Conservation (phyloP, 2,888 invertebrate genomes). For the Tetragnatha montana region DNA sequence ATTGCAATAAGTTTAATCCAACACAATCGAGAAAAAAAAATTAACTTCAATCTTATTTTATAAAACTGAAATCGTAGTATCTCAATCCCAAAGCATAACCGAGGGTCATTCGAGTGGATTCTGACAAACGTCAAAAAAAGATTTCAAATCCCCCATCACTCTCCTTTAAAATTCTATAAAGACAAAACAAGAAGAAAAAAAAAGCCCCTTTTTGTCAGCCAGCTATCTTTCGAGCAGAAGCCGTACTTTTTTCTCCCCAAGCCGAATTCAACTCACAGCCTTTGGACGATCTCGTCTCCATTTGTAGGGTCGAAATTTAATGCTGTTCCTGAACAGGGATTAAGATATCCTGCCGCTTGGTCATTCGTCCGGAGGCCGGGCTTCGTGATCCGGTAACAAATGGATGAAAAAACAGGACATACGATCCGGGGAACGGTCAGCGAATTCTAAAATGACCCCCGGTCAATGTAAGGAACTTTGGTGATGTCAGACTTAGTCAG, state of each 20-base stretch:
- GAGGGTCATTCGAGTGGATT: no score
- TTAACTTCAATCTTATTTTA: no score
- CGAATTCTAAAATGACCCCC: neutral
- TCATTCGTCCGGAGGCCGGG: neutral
- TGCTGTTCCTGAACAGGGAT: neutral
- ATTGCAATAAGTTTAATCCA: no score
- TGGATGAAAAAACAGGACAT: neutral
- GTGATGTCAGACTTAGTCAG: no score
- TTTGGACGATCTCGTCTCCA: neutral
- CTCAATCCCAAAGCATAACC: no score
- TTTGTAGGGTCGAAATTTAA: neutral
- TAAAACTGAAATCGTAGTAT: no score
- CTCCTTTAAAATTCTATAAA: no score
- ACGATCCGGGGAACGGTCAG: neutral
- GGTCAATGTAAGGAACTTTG: neutral
- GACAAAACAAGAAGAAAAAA: neutral
- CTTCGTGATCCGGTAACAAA: constrained; percentile 41
- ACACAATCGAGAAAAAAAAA: no score
- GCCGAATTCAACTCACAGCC: neutral
- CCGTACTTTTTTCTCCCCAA: neutral
- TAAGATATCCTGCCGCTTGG: neutral
- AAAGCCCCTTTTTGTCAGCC: neutral
- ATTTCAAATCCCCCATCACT: no score
- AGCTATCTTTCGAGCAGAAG: neutral
- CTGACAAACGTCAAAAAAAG: no score